These are phyloP conservation scores for Tricholauxania praeusta DNA, from an alignment of 2,888 invertebrate species.

Conservation along the genomic window DNA sequence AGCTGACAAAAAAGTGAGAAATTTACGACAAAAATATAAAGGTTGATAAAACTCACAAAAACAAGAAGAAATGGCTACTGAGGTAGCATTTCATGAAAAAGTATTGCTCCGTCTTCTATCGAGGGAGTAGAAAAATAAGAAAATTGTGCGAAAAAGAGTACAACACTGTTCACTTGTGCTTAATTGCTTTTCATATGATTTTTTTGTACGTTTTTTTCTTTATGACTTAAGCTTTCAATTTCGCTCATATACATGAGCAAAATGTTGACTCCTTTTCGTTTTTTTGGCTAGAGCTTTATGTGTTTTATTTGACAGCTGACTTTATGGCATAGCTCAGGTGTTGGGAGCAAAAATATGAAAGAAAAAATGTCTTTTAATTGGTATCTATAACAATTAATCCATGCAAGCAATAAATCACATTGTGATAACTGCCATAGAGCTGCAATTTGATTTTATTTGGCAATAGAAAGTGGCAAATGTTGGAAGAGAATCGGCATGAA, in stretches of 20 bases:
- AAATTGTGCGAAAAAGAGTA: background rate
- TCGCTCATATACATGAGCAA: too few species aligned
- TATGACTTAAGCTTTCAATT: background rate
- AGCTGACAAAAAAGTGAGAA: too few species aligned
- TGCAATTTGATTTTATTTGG: background rate
- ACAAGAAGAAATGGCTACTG: background rate
- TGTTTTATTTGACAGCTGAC: slow-evolving; percentile 7
- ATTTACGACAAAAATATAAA: too few species aligned
- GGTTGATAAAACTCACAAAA: too few species aligned
- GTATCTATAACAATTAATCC: background rate
- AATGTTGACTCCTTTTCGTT: background rate
- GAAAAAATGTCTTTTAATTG: background rate
- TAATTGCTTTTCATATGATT: slow-evolving; percentile 17
- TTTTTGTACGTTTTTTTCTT: background rate
- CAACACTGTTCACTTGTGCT: slow-evolving; percentile 7
- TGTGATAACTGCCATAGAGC: slow-evolving; percentile 2
- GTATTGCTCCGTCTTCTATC: background rate
- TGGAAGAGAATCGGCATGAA: background rate
- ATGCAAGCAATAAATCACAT: background rate
- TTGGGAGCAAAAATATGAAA: background rate
- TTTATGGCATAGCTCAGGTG: slow-evolving; percentile 18
- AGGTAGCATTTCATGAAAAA: too few species aligned
- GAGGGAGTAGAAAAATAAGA: too few species aligned
- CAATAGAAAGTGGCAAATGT: slow-evolving; percentile 1
- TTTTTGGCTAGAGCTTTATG: background rate